phyloP scores from a whole-genome alignment of 2,113 vertebrate genomes.

The Trogon surrucura region DNA sequence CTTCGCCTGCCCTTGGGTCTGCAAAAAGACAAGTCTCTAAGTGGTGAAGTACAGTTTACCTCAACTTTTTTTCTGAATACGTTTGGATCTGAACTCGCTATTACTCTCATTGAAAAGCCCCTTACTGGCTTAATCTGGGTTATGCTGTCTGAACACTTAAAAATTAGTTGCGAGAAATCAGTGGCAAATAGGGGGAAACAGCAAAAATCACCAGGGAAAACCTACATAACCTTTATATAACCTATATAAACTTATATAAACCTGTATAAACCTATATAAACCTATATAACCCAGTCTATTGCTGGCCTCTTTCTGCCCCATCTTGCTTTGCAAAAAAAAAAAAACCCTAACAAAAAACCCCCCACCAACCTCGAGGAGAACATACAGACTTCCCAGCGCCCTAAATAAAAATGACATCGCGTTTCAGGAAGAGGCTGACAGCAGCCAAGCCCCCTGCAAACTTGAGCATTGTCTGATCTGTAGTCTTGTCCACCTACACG shows the following conservation, averaged over 20 bases:
- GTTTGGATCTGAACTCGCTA: not conserved
- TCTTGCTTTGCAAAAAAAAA: constrained; percentile 27
- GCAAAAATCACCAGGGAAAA: not conserved
- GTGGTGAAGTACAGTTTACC: not conserved
- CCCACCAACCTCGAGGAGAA: not conserved
- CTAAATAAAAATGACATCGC: constrained; percentile 25
- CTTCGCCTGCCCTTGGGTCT: not conserved
- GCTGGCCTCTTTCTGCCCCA: constrained; percentile 26
- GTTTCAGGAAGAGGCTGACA: constrained; percentile 44
- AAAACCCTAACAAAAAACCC: not conserved
- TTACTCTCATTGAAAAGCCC: not conserved
- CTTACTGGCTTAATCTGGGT: not conserved
- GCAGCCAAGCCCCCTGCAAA: constrained; percentile 65
- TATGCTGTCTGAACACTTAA: not conserved
- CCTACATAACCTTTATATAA: not conserved
- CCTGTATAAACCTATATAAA: not conserved
- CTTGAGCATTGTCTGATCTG: constrained; percentile 71
- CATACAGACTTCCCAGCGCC: constrained; percentile 35
- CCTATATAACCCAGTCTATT: not conserved
- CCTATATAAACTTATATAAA: not conserved
- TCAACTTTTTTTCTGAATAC: not conserved
- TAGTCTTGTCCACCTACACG: constrained; percentile 81
- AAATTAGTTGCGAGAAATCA: not conserved
- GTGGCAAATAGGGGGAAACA: not conserved
- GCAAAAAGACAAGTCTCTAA: not conserved